Base-by-base conservation (phyloP, 2,113 vertebrate genomes). In the Dicaeum eximium region DNA sequence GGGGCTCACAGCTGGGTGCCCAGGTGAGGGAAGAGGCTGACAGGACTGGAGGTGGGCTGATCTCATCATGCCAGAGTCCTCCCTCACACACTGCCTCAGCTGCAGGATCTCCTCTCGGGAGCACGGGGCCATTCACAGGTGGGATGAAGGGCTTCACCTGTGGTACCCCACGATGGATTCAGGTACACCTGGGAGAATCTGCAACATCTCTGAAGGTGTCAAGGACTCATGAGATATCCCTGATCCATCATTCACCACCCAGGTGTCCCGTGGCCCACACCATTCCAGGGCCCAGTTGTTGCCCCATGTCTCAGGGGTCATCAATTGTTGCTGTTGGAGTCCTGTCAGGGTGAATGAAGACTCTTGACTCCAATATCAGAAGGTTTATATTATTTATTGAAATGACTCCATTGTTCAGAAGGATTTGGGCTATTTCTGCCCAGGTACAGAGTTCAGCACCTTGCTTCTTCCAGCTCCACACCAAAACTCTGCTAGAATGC, bases 221-320 rank as follows among this genome's bases (percentile, higher is more conserved):
- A 25, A 14, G 33, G 38, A 14, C 27, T 9, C 33, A 3, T 7
- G 27, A 27, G 19, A 13, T 11, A 13, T 31, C 56, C 56, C 47
- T 62, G 17, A 7, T 17, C 8, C 47, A 15, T 15, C 16, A 5
- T 5, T 38, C 56, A 44, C 14, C 57, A 17, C 16, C 38, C 27
- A 6, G 11, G 27, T 11, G 13, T 16, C 38, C 33, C 1, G 0
- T 51, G 56, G 37, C 23, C 57, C 21, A 20, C 1, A 1, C 7
- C 33, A 45, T 9, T 9, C 3, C 71, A 37, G 15, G 7, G n/a
- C 4, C 22, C 64, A 28, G n/a, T 11, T n/a, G n/a, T n/a, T n/a
- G n/a, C n/a, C n/a, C n/a, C n/a, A n/a, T n/a, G n/a, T n/a, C n/a
- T n/a, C n/a, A n/a, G n/a, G n/a, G n/a, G n/a, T n/a, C n/a, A n/a